Evolutionary conservation across 2,113 vertebrate species (phyloP).

Genomic region (Gymnarchus niloticus): DNA sequence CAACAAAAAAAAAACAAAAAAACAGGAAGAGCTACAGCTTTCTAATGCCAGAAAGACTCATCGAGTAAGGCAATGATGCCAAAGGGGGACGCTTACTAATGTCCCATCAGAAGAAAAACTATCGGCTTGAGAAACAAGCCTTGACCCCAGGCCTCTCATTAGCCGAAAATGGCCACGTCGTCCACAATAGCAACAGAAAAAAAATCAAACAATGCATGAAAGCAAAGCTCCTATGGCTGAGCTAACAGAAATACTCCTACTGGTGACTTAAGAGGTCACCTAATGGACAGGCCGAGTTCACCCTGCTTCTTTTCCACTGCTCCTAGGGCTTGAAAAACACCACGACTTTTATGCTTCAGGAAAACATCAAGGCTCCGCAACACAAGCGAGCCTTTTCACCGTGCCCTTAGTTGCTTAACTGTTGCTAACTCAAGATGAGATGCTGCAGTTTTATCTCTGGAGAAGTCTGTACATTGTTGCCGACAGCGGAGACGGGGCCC

Average conservation of each 20-base stretch:
- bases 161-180: conserved; percentile 22
- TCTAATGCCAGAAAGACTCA: neutral
- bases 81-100: conserved; percentile 7
- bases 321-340: conserved; percentile 30
- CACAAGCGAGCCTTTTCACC: neutral
- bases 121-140: neutral
- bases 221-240: conserved; percentile 43
- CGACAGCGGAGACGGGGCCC: too few species aligned
- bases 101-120: neutral
- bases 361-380: neutral
- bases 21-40: neutral
- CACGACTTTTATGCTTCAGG: conserved; percentile 31
- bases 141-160: conserved; percentile 2
- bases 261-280: conserved; percentile 40
- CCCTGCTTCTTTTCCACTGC: conserved; percentile 23
- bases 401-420: neutral
- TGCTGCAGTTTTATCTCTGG: neutral
- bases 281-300: conserved; percentile 45
- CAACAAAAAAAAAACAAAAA: neutral
- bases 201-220: conserved; percentile 29
- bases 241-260: conserved; percentile 49
- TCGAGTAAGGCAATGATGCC: neutral
- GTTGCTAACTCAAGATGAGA: neutral
- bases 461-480: neutral
- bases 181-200: conserved; percentile 17